Evolutionary conservation across 2,797 vertebrate species (phyloP), one percentile per base, ranked within the genome.

Genomic region (Carapus acus): DNA sequence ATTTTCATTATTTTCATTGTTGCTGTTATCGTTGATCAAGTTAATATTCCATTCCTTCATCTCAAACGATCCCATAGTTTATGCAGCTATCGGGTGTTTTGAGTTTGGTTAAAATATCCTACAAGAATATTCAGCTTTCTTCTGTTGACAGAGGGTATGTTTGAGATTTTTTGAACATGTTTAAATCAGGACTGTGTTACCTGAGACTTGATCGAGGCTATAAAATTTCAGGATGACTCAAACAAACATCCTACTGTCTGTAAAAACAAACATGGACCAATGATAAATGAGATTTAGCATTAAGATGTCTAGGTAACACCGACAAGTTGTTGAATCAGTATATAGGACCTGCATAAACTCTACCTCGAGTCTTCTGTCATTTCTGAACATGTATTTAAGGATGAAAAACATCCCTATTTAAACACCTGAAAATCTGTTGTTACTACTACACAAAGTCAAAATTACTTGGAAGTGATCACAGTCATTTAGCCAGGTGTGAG

Each of bases 51-150:
- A n/a, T 14, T 21, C 16, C 50, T 43, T 41, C 34, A 55, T 49
- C 43, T 21, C 16, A 52, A 64, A 45, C 41, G 42, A 39, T 50
- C 55, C 55, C 27, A 29, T 46, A 36, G n/a, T n/a, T n/a, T n/a
- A n/a, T n/a, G n/a, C 41, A 31, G 33, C 40, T 68, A 62, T 73
- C 50, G 8, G 50, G 62, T 75, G 60, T 71, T 65, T 22, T 39
- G 54, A 49, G 58, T 60, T 41, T 48, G 36, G 36, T 15, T 8
- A 47, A 23, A 54, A 54, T 40, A n/a, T n/a, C 46, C 43, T 29
- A 34, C 21, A 45, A 19, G 44, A 16, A 39, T 53, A 49, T 19
- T 50, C 49, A 49, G 42, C 63, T 69, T 69, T 54, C 16, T 21
- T 54, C 29, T 40, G 24, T 62, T 69, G 49, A 53, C 19, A 45